Evolutionary conservation across 2,113 vertebrate genomes (phyloP).

Genomic region (Saccopteryx bilineata): DNA sequence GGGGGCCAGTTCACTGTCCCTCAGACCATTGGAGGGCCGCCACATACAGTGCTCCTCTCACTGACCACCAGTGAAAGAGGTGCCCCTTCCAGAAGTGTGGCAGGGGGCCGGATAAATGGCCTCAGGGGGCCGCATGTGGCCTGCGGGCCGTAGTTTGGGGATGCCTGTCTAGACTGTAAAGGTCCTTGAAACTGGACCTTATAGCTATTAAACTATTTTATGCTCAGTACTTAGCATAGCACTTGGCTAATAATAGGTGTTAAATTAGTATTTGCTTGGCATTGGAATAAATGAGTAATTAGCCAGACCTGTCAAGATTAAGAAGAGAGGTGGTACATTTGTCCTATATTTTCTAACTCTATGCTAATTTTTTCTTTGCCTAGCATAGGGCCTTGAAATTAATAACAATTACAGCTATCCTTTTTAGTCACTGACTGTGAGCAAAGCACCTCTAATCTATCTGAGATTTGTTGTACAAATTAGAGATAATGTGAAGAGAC

Average conservation of each 20-base stretch:
- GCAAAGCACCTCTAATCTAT: neutral
- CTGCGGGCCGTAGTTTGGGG: no score
- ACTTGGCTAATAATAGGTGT: neutral
- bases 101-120: no score
- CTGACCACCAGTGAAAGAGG: no score
- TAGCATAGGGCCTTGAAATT: neutral
- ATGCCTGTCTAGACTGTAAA: neutral
- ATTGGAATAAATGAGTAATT: neutral
- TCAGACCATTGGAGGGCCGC: no score
- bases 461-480: neutral
- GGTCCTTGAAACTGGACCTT: neutral
- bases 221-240: neutral
- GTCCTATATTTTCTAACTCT: neutral
- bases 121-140: no score
- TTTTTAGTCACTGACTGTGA: neutral
- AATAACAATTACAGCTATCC: neutral
- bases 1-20: no score
- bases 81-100: no score
- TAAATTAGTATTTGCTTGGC: neutral
- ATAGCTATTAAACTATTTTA: neutral
- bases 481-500: neutral
- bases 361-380: constrained; percentile 7
- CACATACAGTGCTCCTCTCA: no score
- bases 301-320: neutral
- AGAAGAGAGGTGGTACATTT: neutral